phyloP scores from a whole-genome alignment of 2,797 vertebrate species.

The Parauchenoglanis punctatus region DNA sequence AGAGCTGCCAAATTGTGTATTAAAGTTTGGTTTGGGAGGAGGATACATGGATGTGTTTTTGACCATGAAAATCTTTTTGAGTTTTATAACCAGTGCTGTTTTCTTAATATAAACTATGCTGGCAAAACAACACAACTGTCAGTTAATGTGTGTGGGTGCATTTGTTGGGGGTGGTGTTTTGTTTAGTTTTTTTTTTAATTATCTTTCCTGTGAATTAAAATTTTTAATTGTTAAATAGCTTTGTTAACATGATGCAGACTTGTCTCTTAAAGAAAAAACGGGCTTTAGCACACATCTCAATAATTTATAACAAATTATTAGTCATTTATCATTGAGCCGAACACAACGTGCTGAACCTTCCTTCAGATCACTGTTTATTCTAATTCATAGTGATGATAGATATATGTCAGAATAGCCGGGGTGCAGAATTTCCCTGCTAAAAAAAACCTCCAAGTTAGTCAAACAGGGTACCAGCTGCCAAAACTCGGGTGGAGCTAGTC shows the following conservation, averaged over 20 bases:
- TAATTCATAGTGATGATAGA: background rate
- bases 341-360: background rate
- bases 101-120: background rate
- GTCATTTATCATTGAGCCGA: background rate
- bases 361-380: background rate
- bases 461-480: background rate
- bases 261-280: too few relatives aligned
- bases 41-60: background rate
- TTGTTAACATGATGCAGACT: too few relatives aligned
- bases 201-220: too few relatives aligned
- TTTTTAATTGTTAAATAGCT: too few relatives aligned
- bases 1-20: background rate
- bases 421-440: background rate
- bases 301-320: background rate
- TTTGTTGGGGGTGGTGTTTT: background rate
- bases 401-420: background rate
- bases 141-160: background rate
- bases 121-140: too few relatives aligned
- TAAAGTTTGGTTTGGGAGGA: background rate
- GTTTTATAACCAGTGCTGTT: background rate
- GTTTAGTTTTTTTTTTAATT: background rate
- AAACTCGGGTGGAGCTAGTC: background rate
- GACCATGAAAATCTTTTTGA: background rate
- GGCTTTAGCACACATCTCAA: background rate
- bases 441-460: background rate